A percentile compares a stretch with the other conserved stretches of the same genome.
These are phyloP conservation scores for Phaenicophaeus curvirostris DNA, from an alignment of 2,797 vertebrate genomes.

Conservation along the genomic window DNA sequence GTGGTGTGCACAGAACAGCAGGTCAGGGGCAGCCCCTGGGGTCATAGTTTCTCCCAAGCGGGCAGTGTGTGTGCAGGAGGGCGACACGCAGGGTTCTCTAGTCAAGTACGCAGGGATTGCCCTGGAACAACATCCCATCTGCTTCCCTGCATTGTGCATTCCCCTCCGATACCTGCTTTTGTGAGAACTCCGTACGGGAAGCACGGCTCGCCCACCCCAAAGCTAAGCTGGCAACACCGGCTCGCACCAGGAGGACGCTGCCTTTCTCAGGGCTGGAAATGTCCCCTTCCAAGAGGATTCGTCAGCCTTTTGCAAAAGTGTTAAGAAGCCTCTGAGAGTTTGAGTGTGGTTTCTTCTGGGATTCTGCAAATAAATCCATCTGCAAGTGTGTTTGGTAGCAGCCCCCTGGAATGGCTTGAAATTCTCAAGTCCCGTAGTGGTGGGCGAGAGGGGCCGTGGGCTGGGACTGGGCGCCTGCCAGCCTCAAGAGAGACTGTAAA, in stretches of 20 bases:
- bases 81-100: too few species aligned
- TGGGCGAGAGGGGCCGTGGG: neutral
- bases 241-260: neutral
- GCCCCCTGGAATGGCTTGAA: neutral
- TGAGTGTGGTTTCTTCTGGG: neutral
- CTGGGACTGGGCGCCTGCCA: neutral
- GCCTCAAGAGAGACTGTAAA: neutral
- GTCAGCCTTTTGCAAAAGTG: neutral
- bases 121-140: neutral
- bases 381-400: neutral
- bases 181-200: neutral
- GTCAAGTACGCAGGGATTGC: neutral
- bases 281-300: neutral
- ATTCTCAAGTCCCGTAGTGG: neutral
- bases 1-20: neutral
- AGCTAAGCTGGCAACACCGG: neutral
- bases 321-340: neutral
- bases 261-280: neutral
- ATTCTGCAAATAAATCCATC: neutral
- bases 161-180: neutral
- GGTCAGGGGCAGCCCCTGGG: too few species aligned
- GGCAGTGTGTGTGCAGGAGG: too few species aligned
- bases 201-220: neutral
- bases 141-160: neutral
- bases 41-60: too few species aligned